Evolutionary conservation across 2,113 vertebrate species (phyloP).

Genomic region (Bambusicola thoracicus): DNA sequence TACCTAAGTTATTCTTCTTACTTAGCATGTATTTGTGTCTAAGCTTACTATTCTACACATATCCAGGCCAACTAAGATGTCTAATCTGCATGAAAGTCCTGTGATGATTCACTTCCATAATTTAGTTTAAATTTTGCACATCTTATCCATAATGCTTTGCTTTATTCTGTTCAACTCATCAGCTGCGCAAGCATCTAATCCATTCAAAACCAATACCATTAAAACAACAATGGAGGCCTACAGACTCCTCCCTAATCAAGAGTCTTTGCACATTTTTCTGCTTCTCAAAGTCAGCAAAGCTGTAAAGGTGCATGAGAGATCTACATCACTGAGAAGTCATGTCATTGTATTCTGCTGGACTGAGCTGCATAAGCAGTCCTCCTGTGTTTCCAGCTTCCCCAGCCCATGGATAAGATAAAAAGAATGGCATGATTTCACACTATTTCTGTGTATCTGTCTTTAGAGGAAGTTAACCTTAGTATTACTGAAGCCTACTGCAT

Average conservation of each 20-base stretch:
- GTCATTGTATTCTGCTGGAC: not conserved
- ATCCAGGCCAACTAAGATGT: not conserved
- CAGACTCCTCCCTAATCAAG: not conserved
- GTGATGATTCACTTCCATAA: not conserved
- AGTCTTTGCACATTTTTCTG: not conserved
- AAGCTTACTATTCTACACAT: not conserved
- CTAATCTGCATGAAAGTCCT: not conserved
- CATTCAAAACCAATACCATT: not conserved
- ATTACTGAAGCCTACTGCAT: not conserved
- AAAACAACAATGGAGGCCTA: not conserved
- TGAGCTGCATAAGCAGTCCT: not conserved
- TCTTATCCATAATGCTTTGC: not conserved
- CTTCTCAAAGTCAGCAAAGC: not conserved
- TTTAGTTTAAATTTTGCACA: not conserved
- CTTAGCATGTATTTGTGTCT: not conserved
- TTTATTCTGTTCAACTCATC: not conserved
- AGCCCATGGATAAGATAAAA: not conserved
- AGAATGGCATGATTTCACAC: not conserved
- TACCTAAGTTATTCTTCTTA: not conserved
- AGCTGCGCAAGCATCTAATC: not conserved
- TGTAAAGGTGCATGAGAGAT: rapidly evolving
- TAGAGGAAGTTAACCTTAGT: not conserved
- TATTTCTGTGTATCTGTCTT: not conserved
- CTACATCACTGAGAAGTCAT: not conserved
- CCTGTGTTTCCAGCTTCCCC: not conserved